phyloP scores from a whole-genome alignment of 2,888 invertebrate genomes.

The Pogonocherus hispidulus region DNA sequence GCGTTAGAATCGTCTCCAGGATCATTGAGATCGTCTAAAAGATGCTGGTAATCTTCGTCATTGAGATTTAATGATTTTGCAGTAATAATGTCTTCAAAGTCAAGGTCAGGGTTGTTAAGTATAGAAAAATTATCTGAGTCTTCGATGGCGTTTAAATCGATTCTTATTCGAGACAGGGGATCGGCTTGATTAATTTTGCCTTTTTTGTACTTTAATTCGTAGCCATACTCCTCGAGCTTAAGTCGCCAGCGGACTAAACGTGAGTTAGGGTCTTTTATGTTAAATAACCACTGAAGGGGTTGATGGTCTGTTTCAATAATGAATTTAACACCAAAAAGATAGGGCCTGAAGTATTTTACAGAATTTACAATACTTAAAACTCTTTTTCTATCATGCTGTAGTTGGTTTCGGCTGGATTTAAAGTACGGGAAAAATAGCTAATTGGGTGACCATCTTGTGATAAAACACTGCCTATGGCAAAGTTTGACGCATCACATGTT shows the following conservation, averaged over 20 bases:
- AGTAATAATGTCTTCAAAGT: background rate
- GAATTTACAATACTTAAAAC: slow-evolving; percentile 46
- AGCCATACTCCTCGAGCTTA: slow-evolving; percentile 56
- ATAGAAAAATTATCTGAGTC: slow-evolving; percentile 5
- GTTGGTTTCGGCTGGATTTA: slow-evolving; percentile 32
- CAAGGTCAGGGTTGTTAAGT: slow-evolving; percentile 4
- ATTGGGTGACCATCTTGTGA: slow-evolving; percentile 50
- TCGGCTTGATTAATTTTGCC: slow-evolving; percentile 49
- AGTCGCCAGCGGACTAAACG: slow-evolving; percentile 57
- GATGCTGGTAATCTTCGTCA: background rate
- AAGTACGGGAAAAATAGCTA: slow-evolving; percentile 47
- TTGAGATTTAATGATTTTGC: background rate
- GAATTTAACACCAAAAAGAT: slow-evolving; percentile 51
- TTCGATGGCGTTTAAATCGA: slow-evolving; percentile 25
- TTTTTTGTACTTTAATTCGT: slow-evolving; percentile 51
- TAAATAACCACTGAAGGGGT: slow-evolving; percentile 53
- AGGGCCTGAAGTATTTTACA: slow-evolving; percentile 34
- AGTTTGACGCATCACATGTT: slow-evolving; percentile 50
- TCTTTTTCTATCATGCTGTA: slow-evolving; percentile 49
- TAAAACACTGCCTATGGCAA: slow-evolving; percentile 48
- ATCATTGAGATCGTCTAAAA: slow-evolving; percentile 2
- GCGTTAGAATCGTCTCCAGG: background rate
- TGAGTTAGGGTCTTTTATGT: slow-evolving; percentile 52
- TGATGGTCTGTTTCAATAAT: slow-evolving; percentile 59
- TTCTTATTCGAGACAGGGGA: slow-evolving; percentile 29